A percentile compares a stretch with the other conserved stretches of the same genome.
Conservation (phyloP, 2,888 invertebrate species). For the Cyclophora punctaria region DNA sequence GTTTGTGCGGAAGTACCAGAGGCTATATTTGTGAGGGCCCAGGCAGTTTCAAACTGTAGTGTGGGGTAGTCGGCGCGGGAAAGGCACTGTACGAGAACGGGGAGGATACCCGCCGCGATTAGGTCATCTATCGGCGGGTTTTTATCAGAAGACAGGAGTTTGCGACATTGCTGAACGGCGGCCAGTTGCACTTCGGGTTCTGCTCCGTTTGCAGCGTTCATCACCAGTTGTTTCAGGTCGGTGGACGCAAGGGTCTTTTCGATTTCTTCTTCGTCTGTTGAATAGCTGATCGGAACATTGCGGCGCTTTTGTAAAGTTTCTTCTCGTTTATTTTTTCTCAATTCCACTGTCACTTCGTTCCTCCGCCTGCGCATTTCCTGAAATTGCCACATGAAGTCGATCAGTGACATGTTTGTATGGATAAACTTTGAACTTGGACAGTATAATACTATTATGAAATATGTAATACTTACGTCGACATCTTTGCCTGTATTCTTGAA, state of each 20-base stretch:
- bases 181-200: conserved; percentile 87
- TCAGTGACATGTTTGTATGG: too few relatives aligned
- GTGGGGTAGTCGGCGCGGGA: conserved; percentile 89
- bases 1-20: conserved; percentile 96
- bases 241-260: conserved; percentile 80
- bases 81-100: conserved; percentile 93
- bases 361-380: conserved; percentile 97
- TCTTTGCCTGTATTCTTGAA: conserved; percentile 99
- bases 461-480: conserved; percentile 89
- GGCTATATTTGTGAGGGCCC: conserved; percentile 98
- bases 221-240: conserved; percentile 88
- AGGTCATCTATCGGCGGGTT: conserved; percentile 99
- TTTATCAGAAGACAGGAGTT: conserved; percentile 95
- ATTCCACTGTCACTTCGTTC: conserved; percentile 96
- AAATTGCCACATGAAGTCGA: conserved; percentile 28
- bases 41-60: conserved; percentile 97
- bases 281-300: conserved; percentile 93
- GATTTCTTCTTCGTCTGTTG: conserved; percentile 86
- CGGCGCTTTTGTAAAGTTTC: conserved; percentile 96
- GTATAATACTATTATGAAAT: neutral
- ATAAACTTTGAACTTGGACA: too few relatives aligned
- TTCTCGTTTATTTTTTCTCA: conserved; percentile 98
- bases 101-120: conserved; percentile 94
- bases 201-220: conserved; percentile 87
- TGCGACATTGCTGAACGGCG: conserved; percentile 96